Evolutionary conservation across 2,888 invertebrate genomes (phyloP).

Genomic region (Anoncus sp.): DNA sequence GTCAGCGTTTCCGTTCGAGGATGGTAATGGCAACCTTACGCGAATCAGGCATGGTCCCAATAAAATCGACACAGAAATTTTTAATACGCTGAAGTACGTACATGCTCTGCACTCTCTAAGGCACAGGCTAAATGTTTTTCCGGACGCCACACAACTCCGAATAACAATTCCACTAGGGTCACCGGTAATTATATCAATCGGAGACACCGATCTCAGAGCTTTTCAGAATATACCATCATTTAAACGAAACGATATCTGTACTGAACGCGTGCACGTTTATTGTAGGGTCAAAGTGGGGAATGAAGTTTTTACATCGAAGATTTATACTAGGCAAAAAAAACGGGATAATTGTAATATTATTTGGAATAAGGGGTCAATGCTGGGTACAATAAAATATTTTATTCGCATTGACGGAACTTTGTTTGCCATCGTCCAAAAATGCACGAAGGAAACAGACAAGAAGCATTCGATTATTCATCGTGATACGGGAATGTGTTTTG

Average conservation of each 20-base stretch:
- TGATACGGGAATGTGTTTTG: background rate
- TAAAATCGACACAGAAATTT: conserved; percentile 25
- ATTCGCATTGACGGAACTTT: background rate
- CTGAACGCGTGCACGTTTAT: too few species aligned
- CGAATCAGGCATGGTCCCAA: conserved; percentile 33
- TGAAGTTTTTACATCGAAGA: conserved; percentile 37
- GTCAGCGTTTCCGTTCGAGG: conserved; percentile 36
- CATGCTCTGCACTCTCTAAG: conserved; percentile 10
- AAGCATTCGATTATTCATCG: conserved; percentile 1
- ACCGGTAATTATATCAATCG: background rate
- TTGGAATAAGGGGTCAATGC: conserved; percentile 26
- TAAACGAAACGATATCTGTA: too few species aligned
- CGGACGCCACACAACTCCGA: background rate
- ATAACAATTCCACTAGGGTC: background rate
- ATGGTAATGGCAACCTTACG: background rate
- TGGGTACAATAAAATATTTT: background rate
- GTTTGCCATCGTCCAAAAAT: background rate
- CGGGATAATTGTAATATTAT: conserved; percentile 34
- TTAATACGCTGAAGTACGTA: conserved; percentile 29
- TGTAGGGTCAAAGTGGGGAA: too few species aligned
- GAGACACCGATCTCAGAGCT: background rate
- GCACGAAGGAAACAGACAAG: background rate
- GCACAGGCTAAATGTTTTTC: too few species aligned
- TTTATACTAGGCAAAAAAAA: conserved; percentile 42
- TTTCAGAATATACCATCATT: background rate